phyloP scores from a whole-genome alignment of 1,140 invertebrate genomes.

The Heterodera schachtii region DNA sequence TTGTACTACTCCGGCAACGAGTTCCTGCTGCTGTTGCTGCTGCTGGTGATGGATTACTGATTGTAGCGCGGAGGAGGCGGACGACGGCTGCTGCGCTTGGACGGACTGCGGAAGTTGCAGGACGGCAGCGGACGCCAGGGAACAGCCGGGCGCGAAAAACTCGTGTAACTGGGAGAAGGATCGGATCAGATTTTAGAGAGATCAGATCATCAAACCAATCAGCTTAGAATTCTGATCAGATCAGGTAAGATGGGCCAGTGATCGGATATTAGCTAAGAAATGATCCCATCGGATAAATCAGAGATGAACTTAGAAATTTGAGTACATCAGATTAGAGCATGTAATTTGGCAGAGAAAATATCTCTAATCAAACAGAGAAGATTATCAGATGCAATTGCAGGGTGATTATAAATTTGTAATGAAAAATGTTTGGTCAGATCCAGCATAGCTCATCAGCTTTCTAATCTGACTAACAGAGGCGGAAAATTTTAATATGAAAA shows the following conservation, averaged over 20 bases:
- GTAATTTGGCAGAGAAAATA: no score
- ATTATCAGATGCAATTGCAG: no score
- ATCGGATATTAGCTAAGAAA: neutral
- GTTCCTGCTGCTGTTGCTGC: neutral
- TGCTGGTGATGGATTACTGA: constrained; percentile 6
- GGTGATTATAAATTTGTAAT: no score
- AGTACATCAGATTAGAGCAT: no score
- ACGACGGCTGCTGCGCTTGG: constrained; percentile 42
- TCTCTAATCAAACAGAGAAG: neutral
- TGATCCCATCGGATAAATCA: neutral
- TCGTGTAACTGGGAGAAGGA: constrained; percentile 30
- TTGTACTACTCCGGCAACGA: neutral
- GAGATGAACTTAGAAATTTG: no score
- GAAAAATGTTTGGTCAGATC: no score
- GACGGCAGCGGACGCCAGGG: constrained; percentile 21
- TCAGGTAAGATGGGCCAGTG: neutral
- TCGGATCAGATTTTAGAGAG: neutral
- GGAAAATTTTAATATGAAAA: no score
- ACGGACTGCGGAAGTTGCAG: constrained; percentile 46
- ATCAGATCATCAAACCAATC: neutral
- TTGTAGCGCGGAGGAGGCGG: constrained; percentile 5
- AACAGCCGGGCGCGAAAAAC: constrained; percentile 30
- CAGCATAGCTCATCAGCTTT: no score
- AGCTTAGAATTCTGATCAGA: no score
- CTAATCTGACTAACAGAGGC: no score